Evolutionary conservation across 2,888 invertebrate genomes (phyloP).

Genomic region (Leptogaster cylindrica): DNA sequence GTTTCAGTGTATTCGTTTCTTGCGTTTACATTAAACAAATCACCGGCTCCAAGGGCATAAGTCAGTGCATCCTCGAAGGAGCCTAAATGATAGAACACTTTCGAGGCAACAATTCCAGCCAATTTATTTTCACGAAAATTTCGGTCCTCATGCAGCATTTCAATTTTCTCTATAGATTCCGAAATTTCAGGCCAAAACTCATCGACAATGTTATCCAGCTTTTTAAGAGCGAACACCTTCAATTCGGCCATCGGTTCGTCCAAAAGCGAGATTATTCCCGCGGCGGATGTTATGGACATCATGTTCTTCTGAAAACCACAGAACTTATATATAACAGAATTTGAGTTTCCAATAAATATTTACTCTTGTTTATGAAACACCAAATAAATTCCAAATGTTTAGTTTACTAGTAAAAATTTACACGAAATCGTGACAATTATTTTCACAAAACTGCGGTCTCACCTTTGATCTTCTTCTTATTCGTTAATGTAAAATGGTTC

Average conservation of each 20-base stretch:
- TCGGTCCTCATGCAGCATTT: constrained; percentile 94
- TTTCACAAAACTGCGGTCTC: constrained; percentile 24
- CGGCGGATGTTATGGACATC: constrained; percentile 70
- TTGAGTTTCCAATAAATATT: no score
- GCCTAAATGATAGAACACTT: constrained; percentile 97
- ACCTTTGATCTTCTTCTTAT: constrained; percentile 24
- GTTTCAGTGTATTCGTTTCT: constrained; percentile 96
- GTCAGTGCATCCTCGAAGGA: constrained; percentile 96
- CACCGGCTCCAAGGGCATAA: constrained; percentile 96
- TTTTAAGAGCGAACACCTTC: constrained; percentile 91
- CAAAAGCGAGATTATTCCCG: constrained; percentile 93
- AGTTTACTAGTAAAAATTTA: no score
- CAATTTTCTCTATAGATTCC: constrained; percentile 96
- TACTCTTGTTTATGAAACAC: no score
- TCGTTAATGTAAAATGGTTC: neutral
- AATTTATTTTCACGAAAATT: constrained; percentile 86
- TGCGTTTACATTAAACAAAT: constrained; percentile 92
- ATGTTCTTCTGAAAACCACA: constrained; percentile 47
- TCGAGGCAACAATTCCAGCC: constrained; percentile 96
- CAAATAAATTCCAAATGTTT: no score
- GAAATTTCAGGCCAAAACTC: constrained; percentile 99
- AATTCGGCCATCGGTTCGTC: constrained; percentile 94
- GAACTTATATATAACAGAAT: no score
- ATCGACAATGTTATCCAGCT: constrained; percentile 92
- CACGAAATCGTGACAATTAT: no score